Conservation (phyloP, 2,797 vertebrate genomes). For the Epinephelus awoara region DNA sequence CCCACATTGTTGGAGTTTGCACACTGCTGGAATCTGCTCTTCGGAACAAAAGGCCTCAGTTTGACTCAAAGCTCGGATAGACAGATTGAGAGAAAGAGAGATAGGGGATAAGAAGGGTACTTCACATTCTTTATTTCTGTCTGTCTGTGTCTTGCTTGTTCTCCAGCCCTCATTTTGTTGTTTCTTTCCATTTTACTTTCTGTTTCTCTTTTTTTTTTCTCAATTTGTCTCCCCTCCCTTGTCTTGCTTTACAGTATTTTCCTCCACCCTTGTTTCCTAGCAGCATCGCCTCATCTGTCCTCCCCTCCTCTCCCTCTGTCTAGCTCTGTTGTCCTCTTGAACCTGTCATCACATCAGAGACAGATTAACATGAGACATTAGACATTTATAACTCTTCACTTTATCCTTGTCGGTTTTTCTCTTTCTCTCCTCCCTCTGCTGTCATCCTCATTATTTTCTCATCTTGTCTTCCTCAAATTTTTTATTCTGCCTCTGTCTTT, state of each 20-base stretch:
- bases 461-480: background rate
- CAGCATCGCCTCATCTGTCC: background rate
- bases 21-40: constrained; percentile 45
- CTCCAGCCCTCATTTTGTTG: background rate
- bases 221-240: background rate
- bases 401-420: background rate
- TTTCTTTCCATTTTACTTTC: constrained; percentile 1
- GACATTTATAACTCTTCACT: too few species aligned
- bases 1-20: constrained; percentile 62
- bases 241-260: constrained; percentile 6
- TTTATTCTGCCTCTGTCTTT: background rate
- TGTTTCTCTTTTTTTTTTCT: background rate
- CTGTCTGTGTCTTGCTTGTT: background rate
- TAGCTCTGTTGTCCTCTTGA: background rate
- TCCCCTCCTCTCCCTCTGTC: background rate
- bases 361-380: too few species aligned
- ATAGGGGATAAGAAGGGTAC: constrained; percentile 2
- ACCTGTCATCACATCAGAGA: background rate
- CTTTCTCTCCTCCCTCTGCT: background rate
- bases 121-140: background rate
- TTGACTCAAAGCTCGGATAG: constrained; percentile 43
- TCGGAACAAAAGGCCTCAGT: constrained; percentile 67
- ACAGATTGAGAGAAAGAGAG: constrained; percentile 14
- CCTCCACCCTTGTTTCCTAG: constrained; percentile 13
- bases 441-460: background rate